These are phyloP conservation scores for Cephus rjabovi DNA, from an alignment of 2,888 invertebrate species.

Conservation along the genomic window DNA sequence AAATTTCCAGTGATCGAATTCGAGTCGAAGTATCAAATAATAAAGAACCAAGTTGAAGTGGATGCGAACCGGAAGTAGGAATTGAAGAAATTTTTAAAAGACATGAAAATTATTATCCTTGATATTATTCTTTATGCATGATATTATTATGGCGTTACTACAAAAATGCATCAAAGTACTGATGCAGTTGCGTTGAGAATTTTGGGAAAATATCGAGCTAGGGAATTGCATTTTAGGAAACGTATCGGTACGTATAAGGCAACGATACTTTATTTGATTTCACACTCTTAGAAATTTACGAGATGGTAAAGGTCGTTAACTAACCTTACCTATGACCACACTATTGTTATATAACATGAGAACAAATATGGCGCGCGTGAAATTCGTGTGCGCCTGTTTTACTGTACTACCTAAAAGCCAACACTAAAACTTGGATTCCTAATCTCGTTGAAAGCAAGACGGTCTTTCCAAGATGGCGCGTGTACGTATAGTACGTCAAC, in stretches of 20 bases:
- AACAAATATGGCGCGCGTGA: neutral
- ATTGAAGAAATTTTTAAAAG: no score
- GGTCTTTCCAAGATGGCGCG: slow-evolving; percentile 42
- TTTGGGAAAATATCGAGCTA: neutral
- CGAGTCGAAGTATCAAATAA: slow-evolving; percentile 50
- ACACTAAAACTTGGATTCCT: slow-evolving; percentile 50
- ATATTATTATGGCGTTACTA: neutral
- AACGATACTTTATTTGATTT: neutral
- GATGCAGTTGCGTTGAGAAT: neutral
- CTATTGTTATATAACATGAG: neutral
- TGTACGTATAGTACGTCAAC: neutral
- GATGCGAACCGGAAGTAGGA: slow-evolving; percentile 20
- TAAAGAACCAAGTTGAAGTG: slow-evolving; percentile 38
- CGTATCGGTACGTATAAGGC: neutral
- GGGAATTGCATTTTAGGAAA: neutral
- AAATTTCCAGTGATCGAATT: slow-evolving; percentile 50
- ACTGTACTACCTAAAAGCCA: slow-evolving; percentile 9
- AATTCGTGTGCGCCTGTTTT: neutral
- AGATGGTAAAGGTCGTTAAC: neutral
- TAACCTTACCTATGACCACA: neutral
- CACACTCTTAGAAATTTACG: neutral
- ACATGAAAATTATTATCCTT: no score
- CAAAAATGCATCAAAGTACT: neutral
- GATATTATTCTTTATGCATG: neutral
- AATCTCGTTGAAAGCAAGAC: slow-evolving; percentile 57